Conservation (phyloP, 2,888 invertebrate species). For the Smittia sp. region DNA sequence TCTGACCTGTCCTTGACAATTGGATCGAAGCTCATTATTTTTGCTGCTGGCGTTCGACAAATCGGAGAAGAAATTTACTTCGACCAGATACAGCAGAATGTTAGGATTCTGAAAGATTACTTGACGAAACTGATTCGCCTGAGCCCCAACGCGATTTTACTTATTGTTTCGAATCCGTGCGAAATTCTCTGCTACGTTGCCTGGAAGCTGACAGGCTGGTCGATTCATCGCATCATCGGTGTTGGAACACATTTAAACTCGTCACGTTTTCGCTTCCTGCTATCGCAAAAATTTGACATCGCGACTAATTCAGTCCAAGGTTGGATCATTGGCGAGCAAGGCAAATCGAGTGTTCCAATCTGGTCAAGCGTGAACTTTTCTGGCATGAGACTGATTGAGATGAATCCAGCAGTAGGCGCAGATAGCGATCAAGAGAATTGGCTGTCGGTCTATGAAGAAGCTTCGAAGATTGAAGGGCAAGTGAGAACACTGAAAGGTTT, state of each 20-base stretch:
- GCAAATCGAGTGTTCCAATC: background rate
- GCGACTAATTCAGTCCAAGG: background rate
- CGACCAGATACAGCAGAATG: background rate
- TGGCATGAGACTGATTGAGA: background rate
- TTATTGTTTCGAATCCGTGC: background rate
- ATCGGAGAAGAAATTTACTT: background rate
- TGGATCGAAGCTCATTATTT: background rate
- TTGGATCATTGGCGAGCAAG: conserved; percentile 1
- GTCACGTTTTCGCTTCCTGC: background rate
- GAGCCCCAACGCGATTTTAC: background rate
- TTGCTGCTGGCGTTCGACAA: background rate
- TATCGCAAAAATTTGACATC: background rate
- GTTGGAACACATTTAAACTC: background rate
- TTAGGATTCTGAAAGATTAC: background rate
- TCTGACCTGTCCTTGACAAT: background rate
- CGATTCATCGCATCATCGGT: background rate
- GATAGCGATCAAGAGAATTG: background rate
- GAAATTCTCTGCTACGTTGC: background rate
- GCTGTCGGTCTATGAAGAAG: background rate
- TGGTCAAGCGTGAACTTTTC: background rate
- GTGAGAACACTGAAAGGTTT: background rate
- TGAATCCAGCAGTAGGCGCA: background rate
- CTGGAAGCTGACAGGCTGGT: background rate
- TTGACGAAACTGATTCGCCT: background rate
- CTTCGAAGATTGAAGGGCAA: background rate